A percentile compares a stretch with the other conserved stretches of the same genome.
phyloP scores from a whole-genome alignment of 2,888 invertebrate genomes.

The Smittia aterrima region DNA sequence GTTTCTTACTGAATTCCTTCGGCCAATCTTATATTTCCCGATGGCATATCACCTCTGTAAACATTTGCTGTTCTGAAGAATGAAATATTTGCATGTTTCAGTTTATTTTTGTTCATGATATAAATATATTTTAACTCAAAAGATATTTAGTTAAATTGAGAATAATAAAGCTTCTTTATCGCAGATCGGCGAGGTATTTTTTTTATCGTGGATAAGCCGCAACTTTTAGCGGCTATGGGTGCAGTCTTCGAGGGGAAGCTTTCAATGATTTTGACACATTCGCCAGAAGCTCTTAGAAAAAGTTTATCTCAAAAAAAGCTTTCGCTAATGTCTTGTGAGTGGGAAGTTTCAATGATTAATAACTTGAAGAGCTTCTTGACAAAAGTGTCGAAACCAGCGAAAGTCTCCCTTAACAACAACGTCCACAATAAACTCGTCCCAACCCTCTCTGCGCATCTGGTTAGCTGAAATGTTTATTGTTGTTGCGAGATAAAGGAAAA shows the following conservation, averaged over 20 bases:
- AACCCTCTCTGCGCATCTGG: no score
- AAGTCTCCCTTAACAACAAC: no score
- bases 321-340: no score
- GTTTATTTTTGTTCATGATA: constrained; percentile 30
- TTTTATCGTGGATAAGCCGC: background rate
- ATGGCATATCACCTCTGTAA: constrained; percentile 52
- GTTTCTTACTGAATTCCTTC: constrained; percentile 37
- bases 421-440: no score
- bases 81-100: constrained; percentile 42
- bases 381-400: no score
- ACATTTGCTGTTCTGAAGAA: constrained; percentile 48
- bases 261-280: background rate
- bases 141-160: background rate
- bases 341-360: no score
- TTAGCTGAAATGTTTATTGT: no score
- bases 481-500: no score
- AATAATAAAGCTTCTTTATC: background rate
- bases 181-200: background rate
- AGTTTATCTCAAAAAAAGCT: no score
- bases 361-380: no score
- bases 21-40: constrained; percentile 38
- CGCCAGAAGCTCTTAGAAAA: background rate
- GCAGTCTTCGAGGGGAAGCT: background rate
- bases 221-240: background rate
- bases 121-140: background rate